Evolutionary conservation across 2,888 invertebrate species (phyloP).

Genomic region (Drosophila melanosoma): DNA sequence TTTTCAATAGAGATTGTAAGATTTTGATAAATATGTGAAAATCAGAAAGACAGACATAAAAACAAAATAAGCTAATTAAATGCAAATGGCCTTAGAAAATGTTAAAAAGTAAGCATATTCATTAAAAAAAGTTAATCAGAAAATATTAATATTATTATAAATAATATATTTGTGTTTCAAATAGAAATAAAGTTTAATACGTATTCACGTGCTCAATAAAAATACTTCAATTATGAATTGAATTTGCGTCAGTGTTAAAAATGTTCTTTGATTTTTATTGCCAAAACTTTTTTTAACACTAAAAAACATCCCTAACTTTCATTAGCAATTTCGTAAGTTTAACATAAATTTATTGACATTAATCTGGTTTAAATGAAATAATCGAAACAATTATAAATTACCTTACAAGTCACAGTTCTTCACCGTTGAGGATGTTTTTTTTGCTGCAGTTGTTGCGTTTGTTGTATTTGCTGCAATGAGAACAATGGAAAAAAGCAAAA

Average conservation of each 20-base stretch:
- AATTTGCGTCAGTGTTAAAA: not conserved
- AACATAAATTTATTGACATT: not conserved
- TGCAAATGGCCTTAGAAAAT: constrained; percentile 25
- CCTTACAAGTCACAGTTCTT: constrained; percentile 9
- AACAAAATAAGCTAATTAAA: constrained; percentile 47
- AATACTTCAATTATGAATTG: not conserved
- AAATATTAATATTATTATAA: not conserved
- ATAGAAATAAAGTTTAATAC: not conserved
- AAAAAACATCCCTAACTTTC: not conserved
- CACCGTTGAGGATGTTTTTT: constrained; percentile 3
- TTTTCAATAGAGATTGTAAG: constrained; percentile 19
- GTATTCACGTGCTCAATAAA: not conserved
- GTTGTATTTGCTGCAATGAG: constrained; percentile 33
- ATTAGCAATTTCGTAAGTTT: not conserved
- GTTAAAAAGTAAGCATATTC: constrained; percentile 6
- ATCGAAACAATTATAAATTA: not conserved
- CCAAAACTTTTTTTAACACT: not conserved
- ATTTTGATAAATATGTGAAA: not conserved
- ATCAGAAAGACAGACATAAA: constrained; percentile 13
- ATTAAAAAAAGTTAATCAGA: not conserved
- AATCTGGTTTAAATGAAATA: not conserved
- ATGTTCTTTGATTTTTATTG: not conserved
- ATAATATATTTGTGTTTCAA: not conserved
- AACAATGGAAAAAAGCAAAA: not conserved
- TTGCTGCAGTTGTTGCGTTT: constrained; percentile 2